Base-by-base conservation (phyloP, 2,113 vertebrate species). In the Prochilodus magdalenae region DNA sequence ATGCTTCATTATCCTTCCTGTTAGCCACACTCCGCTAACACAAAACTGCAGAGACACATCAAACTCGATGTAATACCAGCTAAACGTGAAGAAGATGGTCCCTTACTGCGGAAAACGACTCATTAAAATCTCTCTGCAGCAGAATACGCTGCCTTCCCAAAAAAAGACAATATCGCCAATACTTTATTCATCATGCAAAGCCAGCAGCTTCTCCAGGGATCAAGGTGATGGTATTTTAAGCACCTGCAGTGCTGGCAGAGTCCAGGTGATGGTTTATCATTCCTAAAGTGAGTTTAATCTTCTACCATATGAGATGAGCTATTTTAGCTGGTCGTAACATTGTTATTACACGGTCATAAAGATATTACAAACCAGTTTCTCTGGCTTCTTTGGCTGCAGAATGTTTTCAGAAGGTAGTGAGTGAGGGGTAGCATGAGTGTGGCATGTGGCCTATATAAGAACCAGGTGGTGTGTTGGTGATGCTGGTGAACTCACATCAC, bases 71-170 rank as follows among this genome's bases (percentile, higher is more conserved):
- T 60, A 79, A 79, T 79, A 72, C 62, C 77, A 80, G 57, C 78
- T 80, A 62, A 60, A 60, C 57, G 57, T 12, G 57, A 60, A 26
- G 24, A 73, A 80, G 73, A 44, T 26, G 69, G 26, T 73, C 69
- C 78, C 77, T 73, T 11, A 72, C 78, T 51, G 69, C 10, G 69
- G 55, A 12, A 59, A 80, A 62, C 8, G 18, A 60, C 78, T 80
- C 78, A 80, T 80, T 80, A 80, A 80, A 80, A 80, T 80, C 69
- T 72, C 69, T 72, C 69, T 30, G 47, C 27, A 10, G 55, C 30
- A 27, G 36, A 80, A 20, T 24, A 62, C 30, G 40, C 78, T n/a
- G 29, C 57, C 77, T 60, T 18, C 62, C 53, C 53, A 22, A 33
- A 22, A n/a, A 36, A 51, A 53, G 67, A 66, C 77, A 71, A 71